Evolutionary conservation across 1,140 invertebrate genomes (phyloP).

Genomic region (Ostrea denselamellosa): DNA sequence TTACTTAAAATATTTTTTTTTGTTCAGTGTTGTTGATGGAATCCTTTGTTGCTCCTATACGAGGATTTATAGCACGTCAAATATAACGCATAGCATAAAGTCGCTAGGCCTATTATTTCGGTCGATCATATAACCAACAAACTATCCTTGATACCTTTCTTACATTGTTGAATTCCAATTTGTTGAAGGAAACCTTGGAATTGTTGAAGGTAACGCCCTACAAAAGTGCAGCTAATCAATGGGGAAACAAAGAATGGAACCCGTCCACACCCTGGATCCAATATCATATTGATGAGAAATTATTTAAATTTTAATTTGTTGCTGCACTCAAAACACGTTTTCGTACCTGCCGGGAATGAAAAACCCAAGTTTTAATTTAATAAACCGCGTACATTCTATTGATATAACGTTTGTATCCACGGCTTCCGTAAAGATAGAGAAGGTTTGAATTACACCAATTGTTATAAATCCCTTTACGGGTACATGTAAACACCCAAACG

Average conservation of each 20-base stretch:
- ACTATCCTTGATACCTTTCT: background rate
- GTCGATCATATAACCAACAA: background rate
- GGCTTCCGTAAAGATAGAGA: background rate
- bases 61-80: too few species aligned
- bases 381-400: background rate
- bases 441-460: background rate
- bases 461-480: background rate
- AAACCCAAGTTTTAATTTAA: background rate
- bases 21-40: too few species aligned
- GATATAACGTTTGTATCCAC: background rate
- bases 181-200: background rate
- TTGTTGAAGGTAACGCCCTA: background rate
- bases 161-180: background rate
- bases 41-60: too few species aligned
- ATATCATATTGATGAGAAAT: background rate
- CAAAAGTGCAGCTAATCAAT: background rate
- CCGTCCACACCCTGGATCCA: background rate
- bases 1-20: too few species aligned
- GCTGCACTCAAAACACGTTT: conserved; percentile 12
- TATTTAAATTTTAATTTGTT: conserved; percentile 30
- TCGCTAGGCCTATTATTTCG: background rate
- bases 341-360: background rate
- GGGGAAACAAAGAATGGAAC: background rate
- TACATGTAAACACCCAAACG: conserved; percentile 3
- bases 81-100: too few species aligned